Percentiles rank a stretch among this genome's conserved stretches.
Conservation (phyloP, 2,888 invertebrate genomes). For the Litoditis marina region DNA sequence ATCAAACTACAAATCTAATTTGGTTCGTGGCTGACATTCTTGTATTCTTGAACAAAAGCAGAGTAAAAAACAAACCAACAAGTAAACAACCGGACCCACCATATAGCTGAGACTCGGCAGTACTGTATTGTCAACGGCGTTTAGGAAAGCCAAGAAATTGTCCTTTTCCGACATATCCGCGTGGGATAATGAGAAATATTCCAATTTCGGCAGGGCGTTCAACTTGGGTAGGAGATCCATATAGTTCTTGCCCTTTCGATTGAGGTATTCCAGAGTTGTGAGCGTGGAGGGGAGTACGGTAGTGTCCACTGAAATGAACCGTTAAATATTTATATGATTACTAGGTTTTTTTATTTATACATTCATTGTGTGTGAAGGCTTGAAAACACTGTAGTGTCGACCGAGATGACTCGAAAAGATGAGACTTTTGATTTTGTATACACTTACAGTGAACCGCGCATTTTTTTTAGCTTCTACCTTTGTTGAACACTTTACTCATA, state of each 20-base stretch:
- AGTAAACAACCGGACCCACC: background rate
- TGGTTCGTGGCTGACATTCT: too few species aligned
- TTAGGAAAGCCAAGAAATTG: conserved; percentile 1
- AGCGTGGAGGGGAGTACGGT: background rate
- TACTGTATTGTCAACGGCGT: background rate
- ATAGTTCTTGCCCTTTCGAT: conserved; percentile 1
- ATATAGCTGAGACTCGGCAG: conserved; percentile 3
- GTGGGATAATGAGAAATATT: conserved; percentile 4
- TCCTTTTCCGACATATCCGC: background rate
- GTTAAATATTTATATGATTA: too few species aligned
- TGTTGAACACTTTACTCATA: too few species aligned
- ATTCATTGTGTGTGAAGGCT: too few species aligned
- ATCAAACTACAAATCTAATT: too few species aligned
- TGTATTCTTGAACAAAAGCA: too few species aligned
- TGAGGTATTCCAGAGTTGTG: conserved; percentile 3
- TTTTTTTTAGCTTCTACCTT: too few species aligned
- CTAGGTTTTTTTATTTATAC: too few species aligned
- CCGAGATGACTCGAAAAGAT: too few species aligned
- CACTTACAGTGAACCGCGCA: too few species aligned
- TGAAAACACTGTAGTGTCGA: too few species aligned
- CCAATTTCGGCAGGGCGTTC: conserved; percentile 4
- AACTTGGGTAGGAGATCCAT: background rate
- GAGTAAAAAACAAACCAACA: background rate
- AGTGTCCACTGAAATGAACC: conserved; percentile 6
- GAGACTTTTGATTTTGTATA: too few species aligned